Conservation (phyloP, 37 sponge, comb jelly and placozoan genomes). For the Haliclona indistincta region DNA sequence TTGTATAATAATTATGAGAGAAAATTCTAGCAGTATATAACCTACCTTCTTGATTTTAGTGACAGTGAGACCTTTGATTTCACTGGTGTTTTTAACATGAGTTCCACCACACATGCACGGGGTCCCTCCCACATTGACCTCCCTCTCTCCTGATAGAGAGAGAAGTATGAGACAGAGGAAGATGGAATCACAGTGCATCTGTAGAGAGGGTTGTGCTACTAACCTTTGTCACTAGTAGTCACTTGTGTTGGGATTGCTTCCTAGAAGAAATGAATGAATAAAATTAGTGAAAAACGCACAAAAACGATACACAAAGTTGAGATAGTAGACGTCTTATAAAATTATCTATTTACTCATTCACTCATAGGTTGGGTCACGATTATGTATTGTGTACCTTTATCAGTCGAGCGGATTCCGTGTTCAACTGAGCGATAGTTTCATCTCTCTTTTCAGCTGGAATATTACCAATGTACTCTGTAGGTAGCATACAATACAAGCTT, state of each 20-base stretch:
- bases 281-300: neutral
- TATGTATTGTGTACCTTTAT: conserved; percentile 45
- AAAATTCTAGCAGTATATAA: too few relatives aligned
- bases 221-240: conserved; percentile 38
- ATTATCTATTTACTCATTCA: too few relatives aligned
- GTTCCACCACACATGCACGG: conserved; percentile 82
- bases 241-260: conserved; percentile 18
- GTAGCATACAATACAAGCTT: neutral
- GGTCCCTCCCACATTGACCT: conserved; percentile 60
- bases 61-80: conserved; percentile 45
- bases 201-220: too few relatives aligned
- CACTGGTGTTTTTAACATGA: conserved; percentile 61
- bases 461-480: conserved; percentile 70
- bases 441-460: conserved; percentile 73
- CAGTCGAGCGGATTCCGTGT: conserved; percentile 42
- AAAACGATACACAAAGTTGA: too few relatives aligned
- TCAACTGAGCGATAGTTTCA: conserved; percentile 30
- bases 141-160: conserved; percentile 65
- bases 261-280: neutral
- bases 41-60: conserved; percentile 77
- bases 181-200: too few relatives aligned
- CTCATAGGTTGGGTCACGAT: too few relatives aligned
- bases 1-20: too few relatives aligned
- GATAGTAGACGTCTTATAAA: neutral
- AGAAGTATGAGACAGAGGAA: too few relatives aligned